phyloP scores from a whole-genome alignment of 2,888 invertebrate genomes.

The Ectropis crepuscularia region DNA sequence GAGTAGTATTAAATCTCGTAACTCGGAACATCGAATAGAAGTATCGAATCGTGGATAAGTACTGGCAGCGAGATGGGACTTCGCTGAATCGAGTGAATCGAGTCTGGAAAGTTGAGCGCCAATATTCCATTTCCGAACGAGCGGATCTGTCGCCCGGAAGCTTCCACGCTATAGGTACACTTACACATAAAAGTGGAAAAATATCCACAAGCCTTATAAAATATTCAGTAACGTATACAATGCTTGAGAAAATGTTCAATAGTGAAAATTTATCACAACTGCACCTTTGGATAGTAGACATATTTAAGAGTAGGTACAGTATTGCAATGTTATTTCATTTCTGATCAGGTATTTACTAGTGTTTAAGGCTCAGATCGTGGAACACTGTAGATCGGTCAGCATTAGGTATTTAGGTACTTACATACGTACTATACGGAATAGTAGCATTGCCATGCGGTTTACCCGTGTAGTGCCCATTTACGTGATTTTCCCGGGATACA shows the following conservation, averaged over 20 bases:
- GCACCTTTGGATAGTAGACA: not conserved
- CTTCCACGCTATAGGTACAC: constrained; percentile 11
- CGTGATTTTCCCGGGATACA: too few relatives aligned
- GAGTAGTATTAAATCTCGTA: not conserved
- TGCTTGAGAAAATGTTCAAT: not conserved
- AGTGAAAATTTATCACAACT: not conserved
- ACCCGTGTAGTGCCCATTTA: too few relatives aligned
- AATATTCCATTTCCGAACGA: constrained; percentile 29
- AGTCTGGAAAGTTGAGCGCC: constrained; percentile 37
- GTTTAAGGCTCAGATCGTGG: too few relatives aligned
- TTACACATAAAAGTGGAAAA: constrained; percentile 7
- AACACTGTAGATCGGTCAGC: too few relatives aligned
- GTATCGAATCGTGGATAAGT: not conserved
- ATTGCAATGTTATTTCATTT: too few relatives aligned
- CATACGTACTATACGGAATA: too few relatives aligned
- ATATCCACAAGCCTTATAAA: not conserved
- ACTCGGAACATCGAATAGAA: not conserved
- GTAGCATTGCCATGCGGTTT: too few relatives aligned
- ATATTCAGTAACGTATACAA: not conserved
- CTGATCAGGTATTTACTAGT: too few relatives aligned
- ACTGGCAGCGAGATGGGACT: constrained; percentile 16
- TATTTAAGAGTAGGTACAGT: not conserved
- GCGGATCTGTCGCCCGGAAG: constrained; percentile 18
- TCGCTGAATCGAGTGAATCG: constrained; percentile 35
- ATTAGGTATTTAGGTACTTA: too few relatives aligned